Conservation (phyloP, 2,113 vertebrate genomes). For the Atractosteus spatula region DNA sequence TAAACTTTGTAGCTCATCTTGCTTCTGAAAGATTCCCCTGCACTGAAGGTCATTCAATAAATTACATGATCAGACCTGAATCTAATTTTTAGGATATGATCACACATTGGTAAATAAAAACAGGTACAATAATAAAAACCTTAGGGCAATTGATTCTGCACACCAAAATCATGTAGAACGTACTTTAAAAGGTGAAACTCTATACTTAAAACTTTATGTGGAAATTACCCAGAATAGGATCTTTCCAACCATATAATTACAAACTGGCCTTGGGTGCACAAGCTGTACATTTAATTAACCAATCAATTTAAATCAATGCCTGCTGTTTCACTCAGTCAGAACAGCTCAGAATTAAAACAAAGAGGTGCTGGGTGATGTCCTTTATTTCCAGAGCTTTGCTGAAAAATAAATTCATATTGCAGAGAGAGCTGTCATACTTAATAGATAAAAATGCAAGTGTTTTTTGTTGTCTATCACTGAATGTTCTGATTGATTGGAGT, state of each 20-base stretch:
- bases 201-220: neutral
- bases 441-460: too few species aligned
- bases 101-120: neutral
- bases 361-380: too few species aligned
- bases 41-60: too few species aligned
- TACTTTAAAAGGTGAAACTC: neutral
- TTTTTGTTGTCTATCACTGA: too few species aligned
- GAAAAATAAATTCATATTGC: too few species aligned
- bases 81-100: neutral
- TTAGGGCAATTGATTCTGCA: neutral
- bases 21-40: too few species aligned
- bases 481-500: too few species aligned
- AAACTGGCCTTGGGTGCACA: slow-evolving; percentile 9
- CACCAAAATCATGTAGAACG: neutral
- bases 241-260: slow-evolving; percentile 20
- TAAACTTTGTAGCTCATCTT: too few species aligned
- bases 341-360: too few species aligned
- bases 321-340: neutral
- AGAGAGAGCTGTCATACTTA: too few species aligned
- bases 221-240: neutral
- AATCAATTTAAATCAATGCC: slow-evolving; percentile 1
- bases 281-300: slow-evolving; percentile 4
- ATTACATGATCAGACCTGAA: too few species aligned
- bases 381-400: too few species aligned
- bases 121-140: neutral